Percentiles rank a stretch among this genome's conserved stretches.
Conservation (phyloP, 2,113 vertebrate species). For the Indicator maculatus region DNA sequence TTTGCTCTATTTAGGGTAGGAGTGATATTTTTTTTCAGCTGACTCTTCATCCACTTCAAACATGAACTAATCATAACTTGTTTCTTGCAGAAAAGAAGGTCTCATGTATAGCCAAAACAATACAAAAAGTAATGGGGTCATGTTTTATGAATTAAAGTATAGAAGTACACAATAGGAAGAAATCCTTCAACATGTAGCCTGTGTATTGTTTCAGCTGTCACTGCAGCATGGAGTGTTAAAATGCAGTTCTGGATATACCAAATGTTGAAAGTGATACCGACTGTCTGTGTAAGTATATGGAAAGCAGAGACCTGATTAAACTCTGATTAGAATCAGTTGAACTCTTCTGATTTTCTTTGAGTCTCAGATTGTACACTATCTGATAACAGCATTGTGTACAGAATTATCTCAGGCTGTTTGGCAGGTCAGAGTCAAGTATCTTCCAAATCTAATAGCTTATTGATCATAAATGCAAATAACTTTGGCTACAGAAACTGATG, state of each 20-base stretch:
- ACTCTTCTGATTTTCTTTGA: neutral
- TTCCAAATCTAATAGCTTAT: neutral
- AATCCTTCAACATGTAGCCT: neutral
- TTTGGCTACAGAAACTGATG: neutral
- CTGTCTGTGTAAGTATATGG: neutral
- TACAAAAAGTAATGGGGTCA: neutral
- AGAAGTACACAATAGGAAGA: neutral
- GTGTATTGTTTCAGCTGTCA: neutral
- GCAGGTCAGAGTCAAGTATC: neutral
- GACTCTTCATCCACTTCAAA: neutral
- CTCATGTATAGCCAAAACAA: neutral
- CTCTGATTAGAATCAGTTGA: neutral
- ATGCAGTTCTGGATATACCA: neutral
- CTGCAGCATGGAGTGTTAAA: neutral
- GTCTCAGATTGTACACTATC: rapidly evolving
- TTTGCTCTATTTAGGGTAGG: neutral
- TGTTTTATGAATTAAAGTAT: neutral
- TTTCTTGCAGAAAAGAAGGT: neutral
- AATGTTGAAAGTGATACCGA: neutral
- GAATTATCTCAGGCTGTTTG: neutral
- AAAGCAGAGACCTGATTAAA: neutral
- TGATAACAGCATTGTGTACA: neutral
- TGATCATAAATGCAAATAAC: neutral
- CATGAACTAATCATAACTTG: neutral
- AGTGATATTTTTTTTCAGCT: neutral